Base-by-base conservation (phyloP, 2,888 invertebrate genomes). In the Monopis laevigella region DNA sequence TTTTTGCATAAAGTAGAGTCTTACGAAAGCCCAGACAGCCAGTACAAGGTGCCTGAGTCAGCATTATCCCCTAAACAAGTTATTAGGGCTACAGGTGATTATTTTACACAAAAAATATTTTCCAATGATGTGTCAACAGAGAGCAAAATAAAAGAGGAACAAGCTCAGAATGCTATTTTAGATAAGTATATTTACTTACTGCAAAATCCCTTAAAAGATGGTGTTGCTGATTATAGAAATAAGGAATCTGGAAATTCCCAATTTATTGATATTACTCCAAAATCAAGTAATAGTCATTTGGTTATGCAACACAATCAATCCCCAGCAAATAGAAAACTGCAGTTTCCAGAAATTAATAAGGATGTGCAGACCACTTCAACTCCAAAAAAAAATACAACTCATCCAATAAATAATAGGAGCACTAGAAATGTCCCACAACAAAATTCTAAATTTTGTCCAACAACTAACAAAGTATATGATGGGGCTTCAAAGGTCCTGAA, bases 161-260 rank as follows among this genome's bases (percentile, higher is more conserved):
- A 71, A 34, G 51, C 62, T 27, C 51, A 71, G 1, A 66, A 62
- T 51, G 58, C 52, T 49, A 52, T 77, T 17, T 56, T 80, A 36
- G 74, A 80, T 49, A 78, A 75, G 50, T 80, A 80, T 46, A 80
- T 80, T 50, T 80, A 80, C 52, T 65, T 80, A 48, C 73, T 70
- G 7, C 59, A 58, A 38, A 32, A 19, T 21, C n/a, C n/a, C 2
- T n/a, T n/a, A n/a, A 14, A 34, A 10, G 24, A 26, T 10, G 12
- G 8, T 10, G 13, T 21, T 21, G 13, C 40, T 21, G 21, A 21
- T 36, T 2, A n/a, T 21, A 18, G 10, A 36, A 5, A 5, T 4
- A 7, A 36, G 21, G 27, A 39, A 11, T 13, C 14, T 10, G 16
- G 8, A 3, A 27, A 8, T 8, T 14, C 24, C 16, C 11, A n/a